phyloP scores from a whole-genome alignment of 2,888 invertebrate species.

The Scaptomyza caliginosa region DNA sequence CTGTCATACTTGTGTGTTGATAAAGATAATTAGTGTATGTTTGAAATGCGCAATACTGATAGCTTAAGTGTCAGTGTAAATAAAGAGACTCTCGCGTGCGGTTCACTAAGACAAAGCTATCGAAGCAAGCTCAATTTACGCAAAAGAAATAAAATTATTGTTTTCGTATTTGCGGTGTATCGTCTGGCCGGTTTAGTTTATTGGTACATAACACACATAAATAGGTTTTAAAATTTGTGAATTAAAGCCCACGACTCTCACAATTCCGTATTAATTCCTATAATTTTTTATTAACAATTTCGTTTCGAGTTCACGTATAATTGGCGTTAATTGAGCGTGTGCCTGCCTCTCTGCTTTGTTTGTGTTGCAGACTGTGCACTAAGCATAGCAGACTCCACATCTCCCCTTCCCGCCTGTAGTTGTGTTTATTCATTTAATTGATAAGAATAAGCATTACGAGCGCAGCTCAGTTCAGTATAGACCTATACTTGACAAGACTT shows the following conservation, averaged over 20 bases:
- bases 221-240: conserved; percentile 35
- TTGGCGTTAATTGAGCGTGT: conserved; percentile 74
- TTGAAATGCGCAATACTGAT: conserved; percentile 52
- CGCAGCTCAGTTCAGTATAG: conserved; percentile 26
- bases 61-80: conserved; percentile 68
- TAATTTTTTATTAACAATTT: conserved; percentile 69
- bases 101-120: conserved; percentile 37
- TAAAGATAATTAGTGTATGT: conserved; percentile 35
- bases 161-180: conserved; percentile 7
- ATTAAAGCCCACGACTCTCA: conserved; percentile 40
- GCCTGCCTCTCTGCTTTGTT: conserved; percentile 26
- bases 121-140: conserved; percentile 25
- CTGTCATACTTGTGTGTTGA: conserved; percentile 4
- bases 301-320: conserved; percentile 64
- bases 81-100: conserved; percentile 67
- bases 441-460: conserved; percentile 55
- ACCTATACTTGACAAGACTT: conserved; percentile 5
- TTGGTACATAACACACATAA: conserved; percentile 23
- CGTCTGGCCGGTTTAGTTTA: conserved; percentile 24
- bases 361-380: conserved; percentile 32
- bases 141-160: conserved; percentile 22
- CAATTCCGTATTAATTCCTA: conserved; percentile 50
- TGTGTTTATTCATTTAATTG: conserved; percentile 66
- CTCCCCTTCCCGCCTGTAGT: conserved; percentile 20
- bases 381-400: conserved; percentile 11